Base-by-base conservation (phyloP, 1,140 invertebrate species). In the Chironomus striatipennis region DNA sequence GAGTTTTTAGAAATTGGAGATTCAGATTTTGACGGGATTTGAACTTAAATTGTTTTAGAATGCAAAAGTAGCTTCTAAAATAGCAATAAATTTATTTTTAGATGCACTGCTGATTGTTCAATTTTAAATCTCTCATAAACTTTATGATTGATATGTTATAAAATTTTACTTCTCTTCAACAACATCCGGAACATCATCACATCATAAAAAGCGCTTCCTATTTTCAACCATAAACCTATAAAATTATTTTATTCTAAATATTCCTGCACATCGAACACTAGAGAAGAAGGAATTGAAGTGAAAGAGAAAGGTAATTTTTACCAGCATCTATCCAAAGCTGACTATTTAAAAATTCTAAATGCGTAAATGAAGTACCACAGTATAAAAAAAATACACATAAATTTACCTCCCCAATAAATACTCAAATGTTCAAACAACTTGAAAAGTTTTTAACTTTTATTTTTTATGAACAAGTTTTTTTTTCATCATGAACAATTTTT, bases 381-480 rank as follows among this genome's bases (percentile, higher is more conserved):
- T 70, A 67, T 17, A 70, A 70, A 9, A 70, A 70, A 70, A 70
- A 70, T 20, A 70, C 65, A 57, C 65, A 70, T 70, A 70, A 70
- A 70, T 70, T 70, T 17, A 70, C 65, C 17, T 18, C 65, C 17
- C 17, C 65, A 70, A 70, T 18, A 70, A 70, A 70, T 70, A 70
- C 17, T 20, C 8, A 70, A 67, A 70, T 70, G 20, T 70, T 70
- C 17, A 57, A 70, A 21, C 17, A 70, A 21, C 65, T 70, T 70
- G 20, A 70, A 70, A 70, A 70, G 17, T 70, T 70, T 70, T 70
- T 70, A 70, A 70, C 65, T 70, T 70, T 57, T 47, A 2, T 34
- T 57, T 47, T 57, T 70, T 70, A 70, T 70, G 65, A 70, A 70
- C 65, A 70, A 70, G 65, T 70, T 70, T 18, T 20, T 18, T 70